Percentiles rank a stretch among this genome's conserved stretches.
phyloP scores from a whole-genome alignment of 2,888 invertebrate species.

The Spodoptera littoralis region DNA sequence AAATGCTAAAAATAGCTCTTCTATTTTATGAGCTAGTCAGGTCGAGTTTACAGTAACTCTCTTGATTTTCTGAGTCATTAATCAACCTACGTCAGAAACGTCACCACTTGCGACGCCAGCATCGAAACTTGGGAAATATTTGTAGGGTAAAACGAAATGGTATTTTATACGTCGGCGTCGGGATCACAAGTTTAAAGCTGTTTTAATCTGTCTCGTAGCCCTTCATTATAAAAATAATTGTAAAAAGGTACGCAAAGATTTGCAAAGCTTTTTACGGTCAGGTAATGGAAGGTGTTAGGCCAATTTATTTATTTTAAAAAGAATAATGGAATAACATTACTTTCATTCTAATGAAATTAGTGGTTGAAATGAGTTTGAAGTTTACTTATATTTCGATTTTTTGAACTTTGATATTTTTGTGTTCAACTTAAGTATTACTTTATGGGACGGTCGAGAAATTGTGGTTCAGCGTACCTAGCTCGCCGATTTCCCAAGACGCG shows the following conservation, averaged over 20 bases:
- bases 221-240: slow-evolving; percentile 30
- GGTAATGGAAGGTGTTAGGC: slow-evolving; percentile 13
- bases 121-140: slow-evolving; percentile 16
- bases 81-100: slow-evolving; percentile 53
- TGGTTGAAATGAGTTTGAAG: too few species aligned
- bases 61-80: slow-evolving; percentile 46
- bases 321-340: too few species aligned
- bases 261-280: slow-evolving; percentile 6
- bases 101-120: slow-evolving; percentile 26
- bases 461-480: too few species aligned
- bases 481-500: too few species aligned
- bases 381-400: too few species aligned
- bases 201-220: slow-evolving; percentile 28
- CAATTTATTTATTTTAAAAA: slow-evolving; percentile 1
- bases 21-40: slow-evolving; percentile 38
- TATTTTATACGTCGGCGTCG: slow-evolving; percentile 17
- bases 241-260: slow-evolving; percentile 11
- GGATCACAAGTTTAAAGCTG: slow-evolving; percentile 15
- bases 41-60: slow-evolving; percentile 39
- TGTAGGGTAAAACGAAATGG: slow-evolving; percentile 19
- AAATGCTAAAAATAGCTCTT: slow-evolving; percentile 31
- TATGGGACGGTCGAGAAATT: too few species aligned
- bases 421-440: too few species aligned
- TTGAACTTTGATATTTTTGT: too few species aligned
- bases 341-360: too few species aligned